A percentile compares a stretch with the other conserved stretches of the same genome.
Conservation (phyloP, 2,797 vertebrate species). For the Selene dorsalis region DNA sequence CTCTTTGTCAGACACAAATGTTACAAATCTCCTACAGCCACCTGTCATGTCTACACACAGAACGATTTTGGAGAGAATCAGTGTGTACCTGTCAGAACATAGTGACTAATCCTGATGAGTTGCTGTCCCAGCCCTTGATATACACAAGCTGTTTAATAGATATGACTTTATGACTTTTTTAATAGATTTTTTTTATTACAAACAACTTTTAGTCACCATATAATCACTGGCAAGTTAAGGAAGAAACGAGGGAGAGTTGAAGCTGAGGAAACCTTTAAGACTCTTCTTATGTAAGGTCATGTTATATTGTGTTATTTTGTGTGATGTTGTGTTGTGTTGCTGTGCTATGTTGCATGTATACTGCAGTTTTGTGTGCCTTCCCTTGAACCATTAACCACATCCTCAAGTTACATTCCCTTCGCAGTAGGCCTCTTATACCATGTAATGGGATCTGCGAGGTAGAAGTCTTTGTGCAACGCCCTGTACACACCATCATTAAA, state of each 20-base stretch:
- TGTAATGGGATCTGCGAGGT: slow-evolving; percentile 41
- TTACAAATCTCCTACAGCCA: not conserved
- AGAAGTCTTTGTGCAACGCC: slow-evolving; percentile 1
- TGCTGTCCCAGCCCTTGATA: not conserved
- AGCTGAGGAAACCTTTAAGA: too few relatives aligned
- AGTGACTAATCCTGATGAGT: not conserved
- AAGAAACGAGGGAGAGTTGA: too few relatives aligned
- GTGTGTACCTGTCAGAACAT: not conserved
- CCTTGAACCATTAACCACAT: slow-evolving; percentile 18
- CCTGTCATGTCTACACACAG: not conserved
- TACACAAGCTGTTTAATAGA: not conserved
- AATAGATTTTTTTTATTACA: not conserved
- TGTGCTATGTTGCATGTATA: not conserved
- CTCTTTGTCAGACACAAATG: not conserved
- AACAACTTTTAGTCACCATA: not conserved
- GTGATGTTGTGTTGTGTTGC: too few relatives aligned
- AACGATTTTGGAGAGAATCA: not conserved
- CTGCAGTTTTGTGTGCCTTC: slow-evolving; percentile 14
- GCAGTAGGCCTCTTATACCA: slow-evolving; percentile 28
- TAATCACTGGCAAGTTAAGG: too few relatives aligned
- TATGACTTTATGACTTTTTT: too few relatives aligned
- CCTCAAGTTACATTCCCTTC: slow-evolving; percentile 43
- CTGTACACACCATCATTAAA: not conserved
- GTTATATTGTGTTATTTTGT: too few relatives aligned
- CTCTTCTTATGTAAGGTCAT: too few relatives aligned